Evolutionary conservation across 2,113 vertebrate genomes (phyloP).

Genomic region (Oreotrochilus melanogaster): DNA sequence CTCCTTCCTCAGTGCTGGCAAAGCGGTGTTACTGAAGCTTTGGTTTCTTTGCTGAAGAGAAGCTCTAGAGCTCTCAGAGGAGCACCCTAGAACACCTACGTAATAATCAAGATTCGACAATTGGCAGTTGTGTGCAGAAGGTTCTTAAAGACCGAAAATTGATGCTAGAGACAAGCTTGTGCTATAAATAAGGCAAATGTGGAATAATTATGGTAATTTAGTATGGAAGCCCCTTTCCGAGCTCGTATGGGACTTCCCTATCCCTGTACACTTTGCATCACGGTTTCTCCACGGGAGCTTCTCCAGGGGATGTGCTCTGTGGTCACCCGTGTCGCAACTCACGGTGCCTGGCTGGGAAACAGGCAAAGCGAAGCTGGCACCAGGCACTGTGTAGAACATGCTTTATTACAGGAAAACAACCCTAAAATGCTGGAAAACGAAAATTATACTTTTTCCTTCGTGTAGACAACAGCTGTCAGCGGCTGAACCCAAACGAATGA

Average conservation of each 20-base stretch:
- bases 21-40: neutral
- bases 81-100: too few relatives aligned
- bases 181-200: neutral
- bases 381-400: accelerated
- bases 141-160: neutral
- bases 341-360: accelerated
- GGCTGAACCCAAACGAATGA: accelerated
- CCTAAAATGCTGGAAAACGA: neutral
- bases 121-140: neutral
- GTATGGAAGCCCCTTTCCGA: accelerated
- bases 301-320: neutral
- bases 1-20: neutral
- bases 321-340: neutral
- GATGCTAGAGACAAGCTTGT: neutral
- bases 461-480: neutral
- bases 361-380: accelerated
- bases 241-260: neutral
- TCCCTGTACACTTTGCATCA: accelerated
- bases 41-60: neutral
- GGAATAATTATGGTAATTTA: neutral
- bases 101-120: neutral
- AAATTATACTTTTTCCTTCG: accelerated
- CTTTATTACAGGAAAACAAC: neutral
- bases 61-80: too few relatives aligned
- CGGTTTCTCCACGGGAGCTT: neutral